A percentile compares a stretch with the other conserved stretches of the same genome.
phyloP scores from a whole-genome alignment of 2,888 invertebrate species.

The Leptinotarsa rubiginosa region DNA sequence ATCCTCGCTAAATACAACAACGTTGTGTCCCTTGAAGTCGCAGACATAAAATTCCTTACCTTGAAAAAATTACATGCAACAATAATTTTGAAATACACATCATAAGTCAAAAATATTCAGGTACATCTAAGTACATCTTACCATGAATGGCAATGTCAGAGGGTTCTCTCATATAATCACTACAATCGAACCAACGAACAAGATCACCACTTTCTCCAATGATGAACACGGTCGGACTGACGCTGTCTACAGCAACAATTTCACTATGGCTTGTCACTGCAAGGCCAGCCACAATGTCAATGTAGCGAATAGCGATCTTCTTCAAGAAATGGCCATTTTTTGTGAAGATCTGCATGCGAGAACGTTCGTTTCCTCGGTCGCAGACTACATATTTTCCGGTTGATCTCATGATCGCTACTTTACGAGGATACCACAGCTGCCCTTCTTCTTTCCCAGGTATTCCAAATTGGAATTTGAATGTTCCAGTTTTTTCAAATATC shows the following conservation, averaged over 20 bases:
- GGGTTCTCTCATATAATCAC: conserved; percentile 97
- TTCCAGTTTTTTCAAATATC: conserved; percentile 94
- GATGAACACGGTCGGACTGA: conserved; percentile 95
- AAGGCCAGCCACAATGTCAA: conserved; percentile 92
- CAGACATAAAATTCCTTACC: conserved; percentile 95
- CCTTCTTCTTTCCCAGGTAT: conserved; percentile 96
- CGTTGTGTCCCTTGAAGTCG: conserved; percentile 98
- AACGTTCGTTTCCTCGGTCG: conserved; percentile 95
- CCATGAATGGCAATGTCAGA: conserved; percentile 96
- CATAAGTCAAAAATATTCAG: conserved; percentile 4
- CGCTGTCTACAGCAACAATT: conserved; percentile 97
- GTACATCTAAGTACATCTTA: conserved; percentile 61
- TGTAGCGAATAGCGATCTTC: conserved; percentile 91
- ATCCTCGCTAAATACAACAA: conserved; percentile 94
- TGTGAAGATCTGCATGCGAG: conserved; percentile 97
- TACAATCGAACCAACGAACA: conserved; percentile 97
- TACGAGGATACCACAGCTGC: conserved; percentile 96
- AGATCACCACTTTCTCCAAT: conserved; percentile 93
- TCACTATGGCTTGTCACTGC: conserved; percentile 93
- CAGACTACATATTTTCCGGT: conserved; percentile 96
- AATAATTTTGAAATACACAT: conserved; percentile 9
- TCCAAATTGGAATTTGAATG: conserved; percentile 94
- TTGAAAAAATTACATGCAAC: conserved; percentile 58
- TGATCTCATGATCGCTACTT: conserved; percentile 90
- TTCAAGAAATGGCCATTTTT: conserved; percentile 95